Base-by-base conservation (phyloP, 2,888 invertebrate species). In the Isotomurus palustris region DNA sequence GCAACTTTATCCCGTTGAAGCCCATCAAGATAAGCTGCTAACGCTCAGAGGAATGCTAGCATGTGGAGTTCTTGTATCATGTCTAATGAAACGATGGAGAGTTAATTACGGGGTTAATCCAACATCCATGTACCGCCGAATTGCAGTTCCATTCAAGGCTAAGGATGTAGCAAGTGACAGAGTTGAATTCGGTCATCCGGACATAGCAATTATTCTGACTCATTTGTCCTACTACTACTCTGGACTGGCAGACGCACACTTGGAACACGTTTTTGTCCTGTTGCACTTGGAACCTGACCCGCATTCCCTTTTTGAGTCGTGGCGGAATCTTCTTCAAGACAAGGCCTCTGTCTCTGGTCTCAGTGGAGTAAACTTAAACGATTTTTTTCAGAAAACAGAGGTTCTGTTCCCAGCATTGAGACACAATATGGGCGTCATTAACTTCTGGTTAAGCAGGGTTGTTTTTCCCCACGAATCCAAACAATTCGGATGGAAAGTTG, bases 71-170 rank as follows among this genome's bases (percentile, higher is more conserved):
- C 27, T 64, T n/a, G 29, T 27, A n/a, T 29, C 29, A 6, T 40
- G 43, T 3, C 53, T 64, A 1, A 56, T 25, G 5, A 64, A 61
- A 47, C 53, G 64, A 27, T 64, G 64, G 64, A 28, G 58, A 3
- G 64, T 64, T 5, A 58, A 64, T 21, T 64, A 61, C 24, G 64
- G 64, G 2, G 61, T 61, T 17, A 55, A 61, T 53, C 54, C 27
- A 43, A 58, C 21, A 35, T 50, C n/a, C 35, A 29, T 4, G 32
- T 49, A 53, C 21, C 32, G 61, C 1, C 10, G 55, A 21, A 58
- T 61, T 52, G 64, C 64, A n/a, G 64, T 64, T 27, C 64, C 64
- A 10, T 63, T 63, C 51, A 27, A 57, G 5, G 63, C 58, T 2
- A 63, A 63, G 44, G 63, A 63, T 32, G 53, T 58, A 3, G 58